A percentile compares a stretch with the other conserved stretches of the same genome.
These are phyloP conservation scores for Tetramorium simillimum DNA, from an alignment of 1,140 invertebrate species.

Conservation along the genomic window DNA sequence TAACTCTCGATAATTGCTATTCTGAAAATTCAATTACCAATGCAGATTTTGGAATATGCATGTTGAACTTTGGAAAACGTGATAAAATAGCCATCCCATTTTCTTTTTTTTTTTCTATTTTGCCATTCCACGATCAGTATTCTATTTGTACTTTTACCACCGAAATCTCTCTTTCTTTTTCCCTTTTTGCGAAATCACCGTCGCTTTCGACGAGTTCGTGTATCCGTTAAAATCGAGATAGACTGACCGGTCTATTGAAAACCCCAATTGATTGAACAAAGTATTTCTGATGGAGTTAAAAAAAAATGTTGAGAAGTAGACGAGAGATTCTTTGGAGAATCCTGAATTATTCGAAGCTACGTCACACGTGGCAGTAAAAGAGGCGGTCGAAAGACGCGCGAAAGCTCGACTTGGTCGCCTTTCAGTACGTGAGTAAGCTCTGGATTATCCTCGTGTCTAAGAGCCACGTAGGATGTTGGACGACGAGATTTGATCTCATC, in stretches of 20 bases:
- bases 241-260: neutral
- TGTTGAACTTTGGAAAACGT: neutral
- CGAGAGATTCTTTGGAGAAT: neutral
- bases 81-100: neutral
- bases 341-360: constrained; percentile 31
- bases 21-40: neutral
- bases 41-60: neutral
- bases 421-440: constrained; percentile 31
- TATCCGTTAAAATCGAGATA: constrained; percentile 15
- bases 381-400: neutral
- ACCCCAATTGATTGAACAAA: neutral
- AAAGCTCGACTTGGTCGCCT: constrained; percentile 17
- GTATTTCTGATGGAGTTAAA: neutral
- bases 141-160: neutral
- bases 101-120: neutral
- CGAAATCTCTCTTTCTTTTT: neutral
- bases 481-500: constrained; percentile 29
- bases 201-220: neutral
- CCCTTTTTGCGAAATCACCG: neutral
- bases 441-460: constrained; percentile 54
- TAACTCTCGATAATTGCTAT: neutral
- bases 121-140: neutral
- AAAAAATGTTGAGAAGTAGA: neutral
- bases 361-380: neutral
- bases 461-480: constrained; percentile 39